These are phyloP conservation scores for Herminia tarsipennalis DNA, from an alignment of 2,888 invertebrate species.

Conservation along the genomic window DNA sequence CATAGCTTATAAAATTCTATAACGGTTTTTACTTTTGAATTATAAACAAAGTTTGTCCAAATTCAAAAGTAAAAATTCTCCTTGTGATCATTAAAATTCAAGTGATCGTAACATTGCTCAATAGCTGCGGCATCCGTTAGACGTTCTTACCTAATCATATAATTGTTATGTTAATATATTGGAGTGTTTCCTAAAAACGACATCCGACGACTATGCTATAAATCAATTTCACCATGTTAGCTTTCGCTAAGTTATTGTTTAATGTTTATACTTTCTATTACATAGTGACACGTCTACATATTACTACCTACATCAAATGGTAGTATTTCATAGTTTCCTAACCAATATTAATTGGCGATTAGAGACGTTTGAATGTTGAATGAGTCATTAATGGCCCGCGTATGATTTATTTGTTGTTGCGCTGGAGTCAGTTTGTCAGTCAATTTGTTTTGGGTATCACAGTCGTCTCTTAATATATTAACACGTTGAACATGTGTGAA, in stretches of 20 bases:
- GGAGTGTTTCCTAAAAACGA: constrained; percentile 80
- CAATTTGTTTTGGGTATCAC: constrained; percentile 28
- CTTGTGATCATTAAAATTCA: constrained; percentile 19
- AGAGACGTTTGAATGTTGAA: constrained; percentile 54
- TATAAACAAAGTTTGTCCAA: too few species aligned
- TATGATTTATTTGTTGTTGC: constrained; percentile 46
- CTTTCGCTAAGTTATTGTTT: constrained; percentile 84
- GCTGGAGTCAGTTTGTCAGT: constrained; percentile 23
- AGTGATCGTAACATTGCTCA: constrained; percentile 48
- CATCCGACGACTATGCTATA: constrained; percentile 68
- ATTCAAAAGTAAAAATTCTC: constrained; percentile 17
- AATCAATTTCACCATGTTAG: constrained; percentile 82
- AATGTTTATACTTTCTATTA: constrained; percentile 85
- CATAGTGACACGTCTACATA: constrained; percentile 54
- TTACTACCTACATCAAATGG: constrained; percentile 73
- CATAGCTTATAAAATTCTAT: too few species aligned
- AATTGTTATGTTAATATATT: constrained; percentile 82
- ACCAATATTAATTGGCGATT: constrained; percentile 67
- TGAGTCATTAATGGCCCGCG: constrained; percentile 50
- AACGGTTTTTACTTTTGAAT: too few species aligned
- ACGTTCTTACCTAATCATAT: constrained; percentile 71
- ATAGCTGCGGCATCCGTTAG: constrained; percentile 51
- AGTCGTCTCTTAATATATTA: constrained; percentile 8
- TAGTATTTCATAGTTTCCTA: constrained; percentile 72
- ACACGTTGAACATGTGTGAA: not conserved